Conservation (phyloP, 2,113 vertebrate species). For the Alouatta palliata region DNA sequence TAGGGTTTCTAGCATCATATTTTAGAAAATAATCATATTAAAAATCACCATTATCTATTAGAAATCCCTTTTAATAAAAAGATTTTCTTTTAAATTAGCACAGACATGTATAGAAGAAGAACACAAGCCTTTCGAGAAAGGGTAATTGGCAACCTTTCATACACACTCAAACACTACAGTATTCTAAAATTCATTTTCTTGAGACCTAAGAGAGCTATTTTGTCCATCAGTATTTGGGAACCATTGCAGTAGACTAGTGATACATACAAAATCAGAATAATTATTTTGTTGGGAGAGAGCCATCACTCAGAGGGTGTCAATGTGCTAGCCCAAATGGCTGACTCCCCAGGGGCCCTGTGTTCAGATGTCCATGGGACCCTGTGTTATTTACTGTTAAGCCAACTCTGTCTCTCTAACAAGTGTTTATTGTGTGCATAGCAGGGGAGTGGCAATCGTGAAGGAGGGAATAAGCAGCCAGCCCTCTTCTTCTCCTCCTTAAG, state of each 20-base stretch:
- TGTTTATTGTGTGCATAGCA: not conserved
- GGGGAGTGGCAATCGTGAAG: not conserved
- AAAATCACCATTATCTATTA: not conserved
- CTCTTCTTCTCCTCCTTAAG: not conserved
- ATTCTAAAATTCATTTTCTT: not conserved
- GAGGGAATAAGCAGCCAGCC: not conserved
- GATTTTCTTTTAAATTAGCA: not conserved
- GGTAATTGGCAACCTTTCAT: not conserved
- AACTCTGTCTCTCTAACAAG: not conserved
- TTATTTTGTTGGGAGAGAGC: not conserved
- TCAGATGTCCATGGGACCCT: not conserved
- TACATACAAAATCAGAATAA: not conserved
- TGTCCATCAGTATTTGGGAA: not conserved
- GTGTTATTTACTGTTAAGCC: not conserved
- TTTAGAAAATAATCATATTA: not conserved
- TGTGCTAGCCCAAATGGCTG: not conserved
- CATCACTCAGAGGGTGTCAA: rapidly evolving
- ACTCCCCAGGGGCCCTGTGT: not conserved
- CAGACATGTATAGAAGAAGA: not conserved
- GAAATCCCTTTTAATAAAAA: not conserved
- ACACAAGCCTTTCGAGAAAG: not conserved
- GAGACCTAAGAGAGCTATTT: not conserved
- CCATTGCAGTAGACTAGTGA: not conserved
- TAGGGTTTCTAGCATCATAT: not conserved
- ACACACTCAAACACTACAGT: not conserved